These are phyloP conservation scores for Cettia cetti DNA, from an alignment of 2,113 vertebrate species.

Conservation along the genomic window DNA sequence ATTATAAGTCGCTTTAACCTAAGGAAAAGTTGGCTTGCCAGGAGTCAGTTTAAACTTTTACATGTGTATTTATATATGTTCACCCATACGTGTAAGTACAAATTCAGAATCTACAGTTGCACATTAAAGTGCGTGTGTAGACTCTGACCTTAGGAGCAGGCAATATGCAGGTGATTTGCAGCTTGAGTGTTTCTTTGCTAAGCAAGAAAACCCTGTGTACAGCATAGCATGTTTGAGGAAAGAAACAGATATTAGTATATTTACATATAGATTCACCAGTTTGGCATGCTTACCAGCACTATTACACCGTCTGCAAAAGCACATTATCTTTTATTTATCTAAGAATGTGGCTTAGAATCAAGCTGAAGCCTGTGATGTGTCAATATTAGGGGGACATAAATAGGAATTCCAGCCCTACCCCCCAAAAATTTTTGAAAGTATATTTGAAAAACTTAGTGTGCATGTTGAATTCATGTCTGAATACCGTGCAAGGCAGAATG, in stretches of 20 bases:
- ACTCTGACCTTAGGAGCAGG: background rate
- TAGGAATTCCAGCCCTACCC: accelerated
- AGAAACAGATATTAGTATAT: background rate
- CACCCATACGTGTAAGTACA: background rate
- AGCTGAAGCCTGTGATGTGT: background rate
- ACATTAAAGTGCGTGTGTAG: accelerated
- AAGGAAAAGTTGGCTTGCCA: background rate
- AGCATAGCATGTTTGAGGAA: background rate
- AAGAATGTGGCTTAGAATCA: background rate
- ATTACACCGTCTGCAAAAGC: background rate
- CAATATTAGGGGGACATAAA: background rate
- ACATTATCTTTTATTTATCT: background rate
- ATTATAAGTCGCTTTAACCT: background rate
- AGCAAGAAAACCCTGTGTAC: background rate
- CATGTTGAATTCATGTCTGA: background rate
- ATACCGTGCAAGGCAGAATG: background rate
- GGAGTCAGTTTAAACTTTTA: background rate
- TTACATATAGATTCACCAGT: background rate
- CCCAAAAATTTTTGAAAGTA: background rate
- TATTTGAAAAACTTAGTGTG: background rate
- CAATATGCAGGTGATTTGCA: background rate
- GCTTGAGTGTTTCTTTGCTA: background rate
- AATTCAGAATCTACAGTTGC: background rate
- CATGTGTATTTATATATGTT: background rate
- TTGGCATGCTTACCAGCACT: background rate